Evolutionary conservation across 2,113 vertebrate genomes (phyloP).

Genomic region (Eira barbara): DNA sequence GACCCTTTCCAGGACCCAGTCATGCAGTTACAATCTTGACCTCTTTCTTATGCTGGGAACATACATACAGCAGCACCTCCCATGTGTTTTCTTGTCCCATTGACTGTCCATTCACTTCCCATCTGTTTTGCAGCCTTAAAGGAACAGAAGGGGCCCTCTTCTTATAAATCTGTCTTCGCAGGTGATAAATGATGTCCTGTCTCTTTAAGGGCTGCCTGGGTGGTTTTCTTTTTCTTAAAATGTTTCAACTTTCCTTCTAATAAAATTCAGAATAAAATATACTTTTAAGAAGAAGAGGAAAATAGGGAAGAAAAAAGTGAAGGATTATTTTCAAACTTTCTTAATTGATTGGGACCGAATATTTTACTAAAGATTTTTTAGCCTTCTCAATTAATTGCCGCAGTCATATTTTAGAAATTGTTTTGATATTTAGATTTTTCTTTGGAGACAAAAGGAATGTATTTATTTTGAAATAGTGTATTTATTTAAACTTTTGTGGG

Average conservation of each 20-base stretch:
- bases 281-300: constrained; percentile 66
- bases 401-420: constrained; percentile 26
- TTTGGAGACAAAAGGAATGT: not conserved
- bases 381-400: not conserved
- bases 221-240: constrained; percentile 79
- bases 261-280: constrained; percentile 64
- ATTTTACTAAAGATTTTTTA: constrained; percentile 24
- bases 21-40: constrained; percentile 86
- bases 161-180: constrained; percentile 86
- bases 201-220: constrained; percentile 83
- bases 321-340: constrained; percentile 63
- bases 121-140: constrained; percentile 87
- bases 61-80: constrained; percentile 81
- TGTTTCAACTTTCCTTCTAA: constrained; percentile 65
- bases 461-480: not conserved
- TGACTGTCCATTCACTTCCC: constrained; percentile 87
- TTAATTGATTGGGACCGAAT: constrained; percentile 49
- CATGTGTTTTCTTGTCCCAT: constrained; percentile 83
- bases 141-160: constrained; percentile 80
- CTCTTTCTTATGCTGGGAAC: constrained; percentile 84
- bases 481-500: not conserved
- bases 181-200: constrained; percentile 82
- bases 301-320: constrained; percentile 40
- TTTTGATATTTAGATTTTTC: constrained; percentile 30
- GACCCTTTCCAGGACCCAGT: constrained; percentile 82